Percentiles rank a stretch among this genome's conserved stretches.
phyloP scores from a whole-genome alignment of 1,140 invertebrate species.

The Neodiprion virginianus region DNA sequence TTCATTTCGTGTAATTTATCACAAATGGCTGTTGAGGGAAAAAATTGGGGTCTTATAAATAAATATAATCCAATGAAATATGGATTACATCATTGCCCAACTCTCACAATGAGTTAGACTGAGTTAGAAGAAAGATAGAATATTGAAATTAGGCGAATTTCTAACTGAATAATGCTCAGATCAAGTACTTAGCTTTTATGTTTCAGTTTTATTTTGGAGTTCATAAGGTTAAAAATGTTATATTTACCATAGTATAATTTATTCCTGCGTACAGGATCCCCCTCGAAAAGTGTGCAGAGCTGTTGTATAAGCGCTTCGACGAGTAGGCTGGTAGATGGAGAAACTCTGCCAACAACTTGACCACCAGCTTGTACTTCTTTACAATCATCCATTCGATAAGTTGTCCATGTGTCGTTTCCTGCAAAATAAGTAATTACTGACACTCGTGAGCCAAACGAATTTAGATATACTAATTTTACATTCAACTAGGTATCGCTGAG shows the following conservation, averaged over 20 bases:
- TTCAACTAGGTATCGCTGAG: no score
- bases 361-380: slow-evolving; percentile 8
- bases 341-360: slow-evolving; percentile 31
- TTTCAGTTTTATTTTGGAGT: no score
- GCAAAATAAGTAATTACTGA: background rate
- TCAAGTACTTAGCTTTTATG: no score
- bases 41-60: slow-evolving; percentile 16
- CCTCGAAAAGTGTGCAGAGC: slow-evolving; percentile 67
- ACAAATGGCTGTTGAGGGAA: slow-evolving; percentile 64
- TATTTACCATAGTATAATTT: slow-evolving; percentile 64
- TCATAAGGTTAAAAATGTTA: background rate
- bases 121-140: background rate
- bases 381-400: slow-evolving; percentile 25
- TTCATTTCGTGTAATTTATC: slow-evolving; percentile 70
- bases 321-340: slow-evolving; percentile 66
- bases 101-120: background rate
- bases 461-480: no score
- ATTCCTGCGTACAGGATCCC: slow-evolving; percentile 63
- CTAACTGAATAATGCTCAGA: no score
- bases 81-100: background rate
- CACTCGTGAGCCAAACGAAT: no score
- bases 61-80: slow-evolving; percentile 21
- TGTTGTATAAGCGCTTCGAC: slow-evolving; percentile 71
- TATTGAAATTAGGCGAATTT: background rate
- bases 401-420: slow-evolving; percentile 29